Evolutionary conservation across 92 coral and sea anemone genomes (phyloP).

Genomic region (Phenganax marumi): DNA sequence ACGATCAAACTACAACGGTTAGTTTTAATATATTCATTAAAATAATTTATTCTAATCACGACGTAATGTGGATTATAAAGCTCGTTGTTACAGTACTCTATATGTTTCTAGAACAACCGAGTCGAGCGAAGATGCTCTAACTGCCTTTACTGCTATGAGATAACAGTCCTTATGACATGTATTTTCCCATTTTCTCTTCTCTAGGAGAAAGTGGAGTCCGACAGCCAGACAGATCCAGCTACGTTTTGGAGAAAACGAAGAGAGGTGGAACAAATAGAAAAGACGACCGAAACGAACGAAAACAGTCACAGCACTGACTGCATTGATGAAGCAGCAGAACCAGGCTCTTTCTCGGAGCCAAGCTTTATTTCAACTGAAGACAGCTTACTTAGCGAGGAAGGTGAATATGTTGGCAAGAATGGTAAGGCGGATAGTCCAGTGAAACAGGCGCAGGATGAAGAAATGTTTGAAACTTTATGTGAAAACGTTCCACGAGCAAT

Average conservation of each 20-base stretch:
- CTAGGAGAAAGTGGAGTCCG: constrained; percentile 28
- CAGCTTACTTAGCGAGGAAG: not conserved
- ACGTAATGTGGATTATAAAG: not conserved
- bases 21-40: constrained; percentile 2
- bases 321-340: not conserved
- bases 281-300: not conserved
- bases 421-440: not conserved
- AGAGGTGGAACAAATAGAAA: constrained; percentile 15
- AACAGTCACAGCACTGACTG: too few relatives aligned
- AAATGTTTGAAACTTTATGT: not conserved
- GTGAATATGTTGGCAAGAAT: not conserved
- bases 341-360: not conserved
- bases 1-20: constrained; percentile 17
- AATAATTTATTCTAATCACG: not conserved
- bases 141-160: not conserved
- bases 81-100: too few relatives aligned
- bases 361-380: not conserved
- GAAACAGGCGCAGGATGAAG: not conserved
- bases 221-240: constrained; percentile 10
- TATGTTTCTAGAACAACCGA: too few relatives aligned
- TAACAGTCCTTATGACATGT: not conserved
- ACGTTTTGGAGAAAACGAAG: constrained; percentile 36
- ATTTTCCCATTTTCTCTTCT: not conserved
- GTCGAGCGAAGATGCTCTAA: not conserved
- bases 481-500: too few relatives aligned